phyloP scores from a whole-genome alignment of 2,113 vertebrate genomes.

The Anoura caudifer region DNA sequence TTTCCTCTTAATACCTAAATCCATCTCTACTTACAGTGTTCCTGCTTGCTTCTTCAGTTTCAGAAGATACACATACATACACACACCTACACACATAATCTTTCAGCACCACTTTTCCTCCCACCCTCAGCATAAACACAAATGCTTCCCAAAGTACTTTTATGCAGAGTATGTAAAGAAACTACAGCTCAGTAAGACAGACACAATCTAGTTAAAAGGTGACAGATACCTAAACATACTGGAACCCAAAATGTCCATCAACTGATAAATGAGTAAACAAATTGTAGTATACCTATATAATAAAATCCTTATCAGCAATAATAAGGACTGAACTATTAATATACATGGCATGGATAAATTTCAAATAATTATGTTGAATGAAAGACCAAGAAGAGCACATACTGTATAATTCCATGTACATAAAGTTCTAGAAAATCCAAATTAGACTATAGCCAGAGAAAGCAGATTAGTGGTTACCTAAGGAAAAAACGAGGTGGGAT shows the following conservation, averaged over 20 bases:
- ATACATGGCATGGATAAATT: not conserved
- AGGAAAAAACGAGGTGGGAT: not conserved
- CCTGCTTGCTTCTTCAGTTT: not conserved
- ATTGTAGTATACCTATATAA: not conserved
- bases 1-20: not conserved
- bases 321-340: not conserved
- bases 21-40: not conserved
- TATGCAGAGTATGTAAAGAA: not conserved
- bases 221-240: not conserved
- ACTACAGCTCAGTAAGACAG: not conserved
- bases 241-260: not conserved
- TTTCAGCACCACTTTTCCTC: not conserved
- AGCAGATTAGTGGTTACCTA: not conserved
- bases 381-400: not conserved
- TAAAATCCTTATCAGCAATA: not conserved
- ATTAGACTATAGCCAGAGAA: not conserved
- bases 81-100: not conserved
- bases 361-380: not conserved
- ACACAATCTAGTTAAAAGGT: not conserved
- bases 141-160: not conserved
- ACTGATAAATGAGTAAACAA: not conserved
- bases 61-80: not conserved
- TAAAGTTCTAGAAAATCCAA: slow-evolving; percentile 30
- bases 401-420: not conserved
- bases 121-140: not conserved